phyloP scores from a whole-genome alignment of 2,113 vertebrate genomes.

The Sterrhoptilus dennistouni region DNA sequence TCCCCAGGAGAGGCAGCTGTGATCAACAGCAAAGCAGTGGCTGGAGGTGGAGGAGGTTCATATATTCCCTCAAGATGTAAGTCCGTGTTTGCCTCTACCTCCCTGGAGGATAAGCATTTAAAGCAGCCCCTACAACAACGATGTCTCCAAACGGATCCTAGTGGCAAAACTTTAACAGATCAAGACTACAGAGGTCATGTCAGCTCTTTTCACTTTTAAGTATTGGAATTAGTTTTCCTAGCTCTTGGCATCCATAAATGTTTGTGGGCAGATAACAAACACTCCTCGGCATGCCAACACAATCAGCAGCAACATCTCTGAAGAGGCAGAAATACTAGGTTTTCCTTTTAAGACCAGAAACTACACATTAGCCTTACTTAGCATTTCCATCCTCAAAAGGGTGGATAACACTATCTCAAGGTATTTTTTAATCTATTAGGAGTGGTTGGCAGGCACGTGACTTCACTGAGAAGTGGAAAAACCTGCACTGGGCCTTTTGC shows the following conservation, averaged over 20 bases:
- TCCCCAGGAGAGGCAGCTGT: background rate
- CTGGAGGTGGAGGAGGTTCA: background rate
- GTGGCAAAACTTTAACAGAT: background rate
- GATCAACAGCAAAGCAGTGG: background rate
- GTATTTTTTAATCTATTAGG: background rate
- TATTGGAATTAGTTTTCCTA: background rate
- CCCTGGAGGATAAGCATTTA: background rate
- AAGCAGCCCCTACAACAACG: background rate
- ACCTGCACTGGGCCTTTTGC: background rate
- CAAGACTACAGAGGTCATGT: background rate
- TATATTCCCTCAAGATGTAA: background rate
- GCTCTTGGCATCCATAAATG: background rate
- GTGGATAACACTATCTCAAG: constrained; percentile 5
- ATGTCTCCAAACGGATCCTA: background rate
- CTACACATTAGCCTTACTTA: background rate
- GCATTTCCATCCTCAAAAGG: background rate
- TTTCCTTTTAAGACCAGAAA: constrained; percentile 25
- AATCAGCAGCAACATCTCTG: constrained; percentile 2
- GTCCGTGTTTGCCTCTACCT: background rate
- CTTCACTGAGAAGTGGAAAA: background rate
- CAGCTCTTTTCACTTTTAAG: background rate
- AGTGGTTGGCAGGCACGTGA: background rate
- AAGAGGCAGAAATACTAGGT: background rate
- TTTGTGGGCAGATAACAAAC: constrained; percentile 8
- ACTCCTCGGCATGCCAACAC: background rate